Percentiles rank a stretch among this genome's conserved stretches.
Evolutionary conservation across 2,797 vertebrate genomes (phyloP).

Genomic region (Sphenopsis melanotis): DNA sequence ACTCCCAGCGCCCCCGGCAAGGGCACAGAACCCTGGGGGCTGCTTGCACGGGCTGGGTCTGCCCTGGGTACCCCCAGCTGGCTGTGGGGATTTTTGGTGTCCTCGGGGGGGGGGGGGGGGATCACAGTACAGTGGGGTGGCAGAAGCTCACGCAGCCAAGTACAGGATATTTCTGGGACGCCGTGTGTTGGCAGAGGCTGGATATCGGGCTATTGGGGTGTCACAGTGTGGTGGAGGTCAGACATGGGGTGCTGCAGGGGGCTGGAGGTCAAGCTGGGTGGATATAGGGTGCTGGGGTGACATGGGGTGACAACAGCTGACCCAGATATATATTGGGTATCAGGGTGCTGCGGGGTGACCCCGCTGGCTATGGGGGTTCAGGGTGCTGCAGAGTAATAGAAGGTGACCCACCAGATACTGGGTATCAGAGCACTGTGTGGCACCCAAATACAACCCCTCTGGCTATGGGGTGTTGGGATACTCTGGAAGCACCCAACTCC

Average conservation of each 20-base stretch:
- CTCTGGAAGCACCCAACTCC: neutral
- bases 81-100: neutral
- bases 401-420: neutral
- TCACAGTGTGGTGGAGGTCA: neutral
- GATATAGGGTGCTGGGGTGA: neutral
- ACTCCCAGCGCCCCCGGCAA: fast-evolving
- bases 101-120: fast-evolving
- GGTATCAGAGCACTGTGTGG: neutral
- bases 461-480: neutral
- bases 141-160: neutral
- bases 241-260: neutral
- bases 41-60: neutral
- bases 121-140: neutral
- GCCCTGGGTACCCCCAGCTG: too few species aligned
- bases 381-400: neutral
- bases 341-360: fast-evolving
- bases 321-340: neutral
- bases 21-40: neutral
- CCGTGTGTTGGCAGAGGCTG: neutral
- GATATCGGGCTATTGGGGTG: fast-evolving
- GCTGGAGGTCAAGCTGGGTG: neutral
- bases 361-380: neutral
- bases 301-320: neutral
- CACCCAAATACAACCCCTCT: fast-evolving
- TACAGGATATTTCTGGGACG: neutral